phyloP scores from a whole-genome alignment of 2,113 vertebrate genomes.

The Leptosomus discolor region DNA sequence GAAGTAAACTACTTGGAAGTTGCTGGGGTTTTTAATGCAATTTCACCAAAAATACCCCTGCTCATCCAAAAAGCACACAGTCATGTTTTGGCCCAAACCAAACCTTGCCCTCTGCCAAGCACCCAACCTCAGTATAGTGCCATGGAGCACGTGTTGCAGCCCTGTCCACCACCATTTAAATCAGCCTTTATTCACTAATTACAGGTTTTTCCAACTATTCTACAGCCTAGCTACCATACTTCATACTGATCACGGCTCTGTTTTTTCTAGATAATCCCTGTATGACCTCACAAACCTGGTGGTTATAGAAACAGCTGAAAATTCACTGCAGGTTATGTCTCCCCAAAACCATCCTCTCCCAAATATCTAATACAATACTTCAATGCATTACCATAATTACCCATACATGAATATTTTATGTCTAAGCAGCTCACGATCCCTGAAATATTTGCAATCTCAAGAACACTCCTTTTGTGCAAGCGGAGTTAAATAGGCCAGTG shows the following conservation, averaged over 20 bases:
- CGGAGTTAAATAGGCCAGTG: background rate
- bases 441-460: background rate
- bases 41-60: background rate
- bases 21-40: rapidly evolving
- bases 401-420: background rate
- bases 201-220: background rate
- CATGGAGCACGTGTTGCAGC: background rate
- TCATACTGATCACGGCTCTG: background rate
- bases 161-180: background rate
- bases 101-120: background rate
- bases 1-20: background rate
- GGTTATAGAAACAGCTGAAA: background rate
- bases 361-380: background rate
- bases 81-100: too few species aligned
- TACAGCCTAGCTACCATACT: background rate
- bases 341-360: background rate
- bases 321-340: background rate
- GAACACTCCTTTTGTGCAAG: background rate
- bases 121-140: background rate
- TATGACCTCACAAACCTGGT: background rate
- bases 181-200: background rate
- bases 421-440: background rate
- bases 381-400: background rate
- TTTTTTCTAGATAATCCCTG: background rate
- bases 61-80: background rate